Base-by-base conservation (phyloP, 2,888 invertebrate genomes). In the Tiliacea aurago region DNA sequence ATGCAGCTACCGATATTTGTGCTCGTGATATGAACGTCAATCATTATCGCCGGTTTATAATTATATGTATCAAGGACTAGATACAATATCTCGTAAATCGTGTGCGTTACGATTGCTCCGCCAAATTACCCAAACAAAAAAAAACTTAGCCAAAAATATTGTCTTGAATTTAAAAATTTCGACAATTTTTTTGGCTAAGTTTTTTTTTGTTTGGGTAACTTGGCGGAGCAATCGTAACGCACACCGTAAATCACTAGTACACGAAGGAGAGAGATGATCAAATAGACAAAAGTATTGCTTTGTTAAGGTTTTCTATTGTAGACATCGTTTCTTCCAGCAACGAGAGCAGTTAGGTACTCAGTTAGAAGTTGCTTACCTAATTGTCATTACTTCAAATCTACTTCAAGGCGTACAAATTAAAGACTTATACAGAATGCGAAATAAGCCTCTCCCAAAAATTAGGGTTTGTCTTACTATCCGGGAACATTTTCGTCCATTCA, bases 11-110 rank as follows among this genome's bases (percentile, higher is more conserved):
- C 83, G 86, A 87, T 92, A 92, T 93, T 92, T 91, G 87, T 87
- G 81, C 81, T 89, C 94, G 93, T 95, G 95, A 93, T 93, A 80
- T 71, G 82, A 89, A 90, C 93, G 94, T 93, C 94, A 94, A 86
- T 84, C 59, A 63, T 73, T 84, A 84, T 90, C 81, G 58, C 65
- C 11, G 71, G 70, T 81, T 82, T 85, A 84, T 87, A 87, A 81
- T 83, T 83, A 73, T 62, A 70, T 49, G 59, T 33, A 75, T 69
- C 78, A 75, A 76, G 80, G 83, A 69, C 75, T 59, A 49, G 75
- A 66, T 77, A 67, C n/a, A n/a, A n/a, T n/a, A 75, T 84, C 78
- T 75, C 33, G n/a, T n/a, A n/a, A n/a, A n/a, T n/a, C n/a, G n/a
- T n/a, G n/a, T n/a, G n/a, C n/a, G n/a, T n/a, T n/a, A n/a, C n/a